Conservation (phyloP, 1,140 invertebrate species). For the Charaxes varanes region DNA sequence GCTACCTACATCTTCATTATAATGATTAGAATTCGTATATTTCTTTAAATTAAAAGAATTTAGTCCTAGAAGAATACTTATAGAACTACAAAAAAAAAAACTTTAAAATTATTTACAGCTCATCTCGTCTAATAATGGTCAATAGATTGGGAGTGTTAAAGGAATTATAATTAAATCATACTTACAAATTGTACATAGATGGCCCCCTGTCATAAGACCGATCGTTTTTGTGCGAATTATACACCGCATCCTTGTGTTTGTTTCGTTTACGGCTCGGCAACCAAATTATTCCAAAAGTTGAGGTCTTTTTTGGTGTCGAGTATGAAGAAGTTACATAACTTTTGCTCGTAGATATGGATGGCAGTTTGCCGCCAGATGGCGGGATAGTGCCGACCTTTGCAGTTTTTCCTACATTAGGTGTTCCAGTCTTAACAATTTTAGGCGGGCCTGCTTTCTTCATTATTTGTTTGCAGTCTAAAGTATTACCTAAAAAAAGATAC, state of each 20-base stretch:
- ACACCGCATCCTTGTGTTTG: conserved; percentile 47
- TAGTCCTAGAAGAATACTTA: too few species aligned
- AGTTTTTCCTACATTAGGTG: conserved; percentile 16
- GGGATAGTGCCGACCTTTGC: conserved; percentile 7
- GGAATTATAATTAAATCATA: conserved; percentile 14
- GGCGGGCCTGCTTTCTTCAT: conserved; percentile 35
- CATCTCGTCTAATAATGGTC: too few species aligned
- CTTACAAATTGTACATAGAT: conserved; percentile 60
- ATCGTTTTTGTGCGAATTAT: conserved; percentile 34
- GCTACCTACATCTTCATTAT: too few species aligned
- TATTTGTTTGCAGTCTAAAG: conserved; percentile 31
- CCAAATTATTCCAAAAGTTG: conserved; percentile 54
- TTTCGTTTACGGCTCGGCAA: conserved; percentile 45
- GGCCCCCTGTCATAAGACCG: conserved; percentile 37
- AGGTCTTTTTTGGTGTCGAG: conserved; percentile 32
- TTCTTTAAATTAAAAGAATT: too few species aligned
- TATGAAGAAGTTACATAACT: conserved; percentile 25
- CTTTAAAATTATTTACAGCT: too few species aligned
- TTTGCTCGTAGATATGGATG: conserved; percentile 21
- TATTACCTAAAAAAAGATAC: conserved; percentile 4
- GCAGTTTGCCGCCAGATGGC: conserved; percentile 13
- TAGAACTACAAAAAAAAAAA: too few species aligned
- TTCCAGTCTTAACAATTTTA: conserved; percentile 38
- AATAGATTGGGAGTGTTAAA: too few species aligned
- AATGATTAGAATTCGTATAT: too few species aligned